Evolutionary conservation across 2,113 vertebrate species (phyloP), one percentile per base, ranked within the genome.

Genomic region (Pipa parva): DNA sequence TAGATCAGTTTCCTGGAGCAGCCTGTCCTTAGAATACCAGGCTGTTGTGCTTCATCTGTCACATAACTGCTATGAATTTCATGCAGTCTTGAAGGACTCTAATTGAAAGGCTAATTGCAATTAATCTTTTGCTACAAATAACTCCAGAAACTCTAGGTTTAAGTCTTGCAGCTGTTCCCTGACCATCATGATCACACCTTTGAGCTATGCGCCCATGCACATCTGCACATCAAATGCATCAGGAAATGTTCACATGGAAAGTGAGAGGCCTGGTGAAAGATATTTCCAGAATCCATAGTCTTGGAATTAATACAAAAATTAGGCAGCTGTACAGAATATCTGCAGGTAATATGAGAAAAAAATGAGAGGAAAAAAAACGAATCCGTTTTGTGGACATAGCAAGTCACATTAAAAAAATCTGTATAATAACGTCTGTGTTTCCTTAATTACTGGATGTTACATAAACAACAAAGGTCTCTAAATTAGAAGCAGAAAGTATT

Each of bases 21-120:
- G 45, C 57, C 49, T 60, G 25, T 59, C 57, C 52, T 60, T 57
- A 69, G 48, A 27, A 22, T 51, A 29, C 46, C 57, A 60, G 45
- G 61, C 57, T 54, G 39, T 54, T 69, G 26, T 50, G 18, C 57
- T 20, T 22, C 37, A 61, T 69, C 66, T 58, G 39, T 69, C 48
- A 48, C 58, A 69, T 31, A 46, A 58, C 66, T 69, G 33, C 58
- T 69, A 25, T 54, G 58, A 61, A 42, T 52, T 60, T 69, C 24
- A 49, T 50, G 39, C 49, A 42, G 45, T 68, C 20, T 25, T 9
- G 39, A 50, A 45, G 49, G 57, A 21, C 57, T 51, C 33, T 60
- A 69, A 69, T 52, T 61, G 66, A 69, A 61, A 60, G 45, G 24
- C 46, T 69, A 61, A 69, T 69, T 69, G 66, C 66, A 69, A 61